Evolutionary conservation across 2,888 invertebrate genomes (phyloP), one percentile per base, ranked within the genome.

Genomic region (Hyppa rectilinea): DNA sequence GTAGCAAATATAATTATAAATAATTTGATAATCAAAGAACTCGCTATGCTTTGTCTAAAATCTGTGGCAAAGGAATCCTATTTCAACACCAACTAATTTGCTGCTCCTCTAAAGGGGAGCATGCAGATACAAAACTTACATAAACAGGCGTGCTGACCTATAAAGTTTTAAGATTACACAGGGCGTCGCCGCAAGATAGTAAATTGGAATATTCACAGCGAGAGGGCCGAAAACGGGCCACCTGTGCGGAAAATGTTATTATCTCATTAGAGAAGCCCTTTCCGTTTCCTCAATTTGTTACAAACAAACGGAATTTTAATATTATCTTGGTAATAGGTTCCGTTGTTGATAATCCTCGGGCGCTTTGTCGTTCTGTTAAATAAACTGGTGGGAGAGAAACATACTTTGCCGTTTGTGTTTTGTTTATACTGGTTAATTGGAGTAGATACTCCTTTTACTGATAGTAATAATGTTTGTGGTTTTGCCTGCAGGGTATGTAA

Each of bases 291-390:
- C 91, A 91, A 90, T 91, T 91, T 89, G 90, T 89, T 85, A 85
- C 83, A 89, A 92, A 92, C 92, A 92, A 92, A 92, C 90, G 89
- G 89, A 92, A 92, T 92, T 92, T 92, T 92, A 92, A 92, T 92
- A 92, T 89, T 87, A 89, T 88, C 80, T 82, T 83, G 71, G 80
- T 83, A 86, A 87, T 88, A 82, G 87, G 85, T 85, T 85, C 78
- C 80, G 78, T 78, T 88, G 84, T 87, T 87, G 81, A 86, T 88
- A 87, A 89, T 88, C 87, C 86, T 83, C 74, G 68, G 87, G 87
- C 85, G 84, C 78, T 86, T 87, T 86, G 85, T 89, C 85, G 85
- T 90, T 86, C 83, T 81, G 78, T 82, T 80, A 69, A 78, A 85
- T 83, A 80, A 82, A 82, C 82, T 78, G 69, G 52, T 55, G 43